Percentiles rank a stretch among this genome's conserved stretches.
Evolutionary conservation across 2,888 invertebrate species (phyloP).

Genomic region (Yponomeuta cagnagella): DNA sequence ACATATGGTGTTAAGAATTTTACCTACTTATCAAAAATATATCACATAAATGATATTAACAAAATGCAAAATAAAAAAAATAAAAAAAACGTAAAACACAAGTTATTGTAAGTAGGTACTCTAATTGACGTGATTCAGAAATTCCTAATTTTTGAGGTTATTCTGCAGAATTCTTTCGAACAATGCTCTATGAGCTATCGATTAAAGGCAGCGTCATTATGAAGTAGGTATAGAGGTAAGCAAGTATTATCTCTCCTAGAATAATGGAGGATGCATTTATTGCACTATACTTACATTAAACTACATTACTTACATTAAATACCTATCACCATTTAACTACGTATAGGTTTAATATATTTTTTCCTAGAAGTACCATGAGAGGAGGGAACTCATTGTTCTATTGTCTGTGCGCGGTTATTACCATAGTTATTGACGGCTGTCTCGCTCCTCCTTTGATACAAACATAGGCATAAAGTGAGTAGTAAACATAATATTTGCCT

Average conservation of each 20-base stretch:
- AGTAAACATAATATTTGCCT: conserved; percentile 3
- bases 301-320: too few relatives aligned
- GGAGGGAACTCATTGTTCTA: conserved; percentile 70
- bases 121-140: too few relatives aligned
- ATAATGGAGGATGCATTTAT: not conserved
- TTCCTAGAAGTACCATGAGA: conserved; percentile 46
- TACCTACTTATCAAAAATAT: too few relatives aligned
- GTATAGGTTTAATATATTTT: conserved; percentile 25
- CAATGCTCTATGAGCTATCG: not conserved
- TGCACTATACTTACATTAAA: not conserved
- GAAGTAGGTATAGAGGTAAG: not conserved
- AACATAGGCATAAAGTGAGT: conserved; percentile 1
- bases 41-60: too few relatives aligned
- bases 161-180: too few relatives aligned
- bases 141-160: too few relatives aligned
- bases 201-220: not conserved
- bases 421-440: conserved; percentile 44
- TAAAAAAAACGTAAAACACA: too few relatives aligned
- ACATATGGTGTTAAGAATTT: too few relatives aligned
- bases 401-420: conserved; percentile 60
- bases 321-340: conserved; percentile 3
- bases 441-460: conserved; percentile 42
- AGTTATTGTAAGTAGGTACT: too few relatives aligned
- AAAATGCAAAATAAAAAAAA: too few relatives aligned
- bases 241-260: not conserved